These are phyloP conservation scores for Anarsia innoxiella DNA, from an alignment of 2,888 invertebrate species.

Conservation along the genomic window DNA sequence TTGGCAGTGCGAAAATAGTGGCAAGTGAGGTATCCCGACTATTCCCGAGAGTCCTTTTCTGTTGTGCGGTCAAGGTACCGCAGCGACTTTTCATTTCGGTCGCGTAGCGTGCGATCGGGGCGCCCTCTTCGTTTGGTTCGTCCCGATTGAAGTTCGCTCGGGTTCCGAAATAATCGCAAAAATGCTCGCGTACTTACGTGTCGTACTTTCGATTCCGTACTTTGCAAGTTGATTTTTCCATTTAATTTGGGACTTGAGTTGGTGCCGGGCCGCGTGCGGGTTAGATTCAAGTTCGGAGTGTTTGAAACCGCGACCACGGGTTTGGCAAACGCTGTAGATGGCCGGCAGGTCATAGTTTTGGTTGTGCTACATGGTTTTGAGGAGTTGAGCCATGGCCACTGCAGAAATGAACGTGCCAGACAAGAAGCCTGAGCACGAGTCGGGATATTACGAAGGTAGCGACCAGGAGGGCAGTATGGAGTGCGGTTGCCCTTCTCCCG, in stretches of 20 bases:
- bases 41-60: constrained; percentile 30
- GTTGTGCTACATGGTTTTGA: constrained; percentile 53
- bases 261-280: neutral
- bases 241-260: no score
- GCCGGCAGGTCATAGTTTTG: constrained; percentile 18
- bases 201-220: constrained; percentile 60
- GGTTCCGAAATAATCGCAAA: constrained; percentile 44
- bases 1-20: constrained; percentile 45
- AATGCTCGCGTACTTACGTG: constrained; percentile 59
- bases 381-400: constrained; percentile 66
- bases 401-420: constrained; percentile 76
- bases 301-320: no score
- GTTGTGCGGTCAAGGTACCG: constrained; percentile 24
- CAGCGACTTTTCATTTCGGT: constrained; percentile 35
- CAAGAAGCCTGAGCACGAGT: constrained; percentile 84
- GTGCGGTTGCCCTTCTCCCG: constrained; percentile 63
- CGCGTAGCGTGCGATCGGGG: constrained; percentile 33
- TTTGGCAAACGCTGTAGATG: no score
- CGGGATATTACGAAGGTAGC: constrained; percentile 88
- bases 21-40: constrained; percentile 38
- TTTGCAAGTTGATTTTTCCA: constrained; percentile 21
- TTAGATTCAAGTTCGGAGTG: neutral
- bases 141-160: constrained; percentile 47
- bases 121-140: constrained; percentile 51
- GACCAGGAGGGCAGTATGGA: constrained; percentile 77